Conservation (phyloP, 2,797 vertebrate genomes). For the Ptychadena robeensis region DNA sequence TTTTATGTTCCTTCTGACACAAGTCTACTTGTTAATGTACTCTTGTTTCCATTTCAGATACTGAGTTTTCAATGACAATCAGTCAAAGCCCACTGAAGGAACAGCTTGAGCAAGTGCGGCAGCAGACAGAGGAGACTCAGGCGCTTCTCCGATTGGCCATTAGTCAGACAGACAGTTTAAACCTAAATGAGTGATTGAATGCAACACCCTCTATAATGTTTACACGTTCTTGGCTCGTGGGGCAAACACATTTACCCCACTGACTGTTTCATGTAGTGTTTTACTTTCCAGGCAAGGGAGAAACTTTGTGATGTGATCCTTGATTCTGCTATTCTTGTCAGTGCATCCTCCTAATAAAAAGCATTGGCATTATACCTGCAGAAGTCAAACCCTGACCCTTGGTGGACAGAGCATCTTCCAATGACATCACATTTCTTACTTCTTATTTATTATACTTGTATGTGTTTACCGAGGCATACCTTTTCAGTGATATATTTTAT, state of each 20-base stretch:
- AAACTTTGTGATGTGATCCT: conserved; percentile 21
- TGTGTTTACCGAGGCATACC: conserved; percentile 17
- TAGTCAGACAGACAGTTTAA: conserved; percentile 60
- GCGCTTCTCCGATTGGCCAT: conserved; percentile 68
- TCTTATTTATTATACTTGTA: conserved; percentile 42
- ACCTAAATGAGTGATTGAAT: conserved; percentile 52
- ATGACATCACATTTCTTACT: conserved; percentile 23
- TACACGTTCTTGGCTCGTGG: conserved; percentile 50
- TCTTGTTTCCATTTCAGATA: conserved; percentile 65
- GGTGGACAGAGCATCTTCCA: conserved; percentile 9
- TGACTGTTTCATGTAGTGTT: conserved; percentile 54
- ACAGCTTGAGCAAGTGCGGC: conserved; percentile 67
- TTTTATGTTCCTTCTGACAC: too few species aligned
- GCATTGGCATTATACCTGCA: not conserved
- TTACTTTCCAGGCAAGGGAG: conserved; percentile 31
- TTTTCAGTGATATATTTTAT: conserved; percentile 26
- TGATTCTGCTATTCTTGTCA: not conserved
- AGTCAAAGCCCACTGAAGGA: conserved; percentile 64
- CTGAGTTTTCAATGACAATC: conserved; percentile 69
- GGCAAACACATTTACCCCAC: not conserved
- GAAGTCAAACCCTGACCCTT: not conserved
- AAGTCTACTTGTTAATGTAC: not conserved
- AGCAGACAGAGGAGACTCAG: conserved; percentile 72
- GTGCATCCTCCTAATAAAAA: conserved; percentile 20
- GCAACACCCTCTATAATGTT: not conserved